Base-by-base conservation (phyloP, 2,888 invertebrate species). In the Ellobium chinense region DNA sequence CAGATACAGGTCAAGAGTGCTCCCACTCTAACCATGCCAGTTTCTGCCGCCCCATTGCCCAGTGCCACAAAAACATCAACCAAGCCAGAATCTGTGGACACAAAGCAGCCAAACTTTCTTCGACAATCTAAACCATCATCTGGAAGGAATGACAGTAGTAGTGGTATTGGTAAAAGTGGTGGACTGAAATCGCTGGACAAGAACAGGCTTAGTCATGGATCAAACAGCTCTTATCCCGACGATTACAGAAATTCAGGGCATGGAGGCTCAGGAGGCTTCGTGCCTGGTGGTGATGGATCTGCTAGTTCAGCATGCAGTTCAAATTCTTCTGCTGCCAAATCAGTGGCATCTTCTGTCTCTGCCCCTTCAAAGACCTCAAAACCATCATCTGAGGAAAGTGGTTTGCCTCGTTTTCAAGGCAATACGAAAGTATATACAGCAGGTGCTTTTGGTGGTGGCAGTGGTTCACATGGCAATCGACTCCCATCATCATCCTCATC, bases 181-280 rank as follows among this genome's bases (percentile, higher is more conserved):
- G 72, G 37, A n/a, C 2, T 29, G 27, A 39, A 46, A n/a, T 0
- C 27, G 14, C 21, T 0, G 7, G 54, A 63, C 31, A 62, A 21
- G 24, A 74, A 46, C 63, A 62, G 63, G 39, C 24, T 62, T 21
- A 74, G 74, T 46, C 63, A 62, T 12, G 60, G 37, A 14, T 73
- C 73, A 18, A 12, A 39, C 12, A 54, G 54, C n/a, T 66, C 65
- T 14, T 63, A 9, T 46, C 65, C 65, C 54, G 63, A 12, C 54
- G 75, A 75, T n/a, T 65, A 75, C 56, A 75, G 75, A 65, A 75
- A 75, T 46, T 63, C 74, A 39, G 27, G 27, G 0, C 65, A 65
- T 24, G 29, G 78, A 18, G 62, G 58, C 0, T 29, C 62, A 27
- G 54, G 39, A 29, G 62, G 62, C 27, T 77, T 60, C 31, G 24